Percentiles rank a stretch among this genome's conserved stretches.
Conservation (phyloP, 2,888 invertebrate species). For the Caenorhabditis macrosperma region DNA sequence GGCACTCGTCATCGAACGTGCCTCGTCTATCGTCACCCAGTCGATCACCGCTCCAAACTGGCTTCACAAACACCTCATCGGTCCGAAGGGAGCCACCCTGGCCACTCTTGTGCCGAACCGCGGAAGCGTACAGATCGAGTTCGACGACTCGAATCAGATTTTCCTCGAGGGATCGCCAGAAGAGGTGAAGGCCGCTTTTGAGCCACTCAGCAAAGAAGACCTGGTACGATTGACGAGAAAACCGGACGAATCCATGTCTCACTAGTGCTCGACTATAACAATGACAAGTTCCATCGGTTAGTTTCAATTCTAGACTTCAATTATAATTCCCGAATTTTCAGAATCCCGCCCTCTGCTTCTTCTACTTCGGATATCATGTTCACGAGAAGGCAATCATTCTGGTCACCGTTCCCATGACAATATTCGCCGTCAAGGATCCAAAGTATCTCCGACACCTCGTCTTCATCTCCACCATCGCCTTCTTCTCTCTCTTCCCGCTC, state of each 20-base stretch:
- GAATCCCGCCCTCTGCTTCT: slow-evolving; percentile 72
- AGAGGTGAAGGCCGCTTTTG: no score
- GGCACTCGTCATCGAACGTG: no score
- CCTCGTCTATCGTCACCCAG: no score
- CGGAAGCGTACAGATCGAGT: no score
- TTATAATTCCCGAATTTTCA: slow-evolving; percentile 20
- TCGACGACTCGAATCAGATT: no score
- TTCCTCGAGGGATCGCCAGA: no score
- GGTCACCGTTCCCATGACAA: slow-evolving; percentile 92
- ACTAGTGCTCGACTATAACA: slow-evolving; percentile 59
- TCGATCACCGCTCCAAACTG: no score
- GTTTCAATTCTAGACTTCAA: slow-evolving; percentile 13
- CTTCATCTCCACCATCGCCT: slow-evolving; percentile 88
- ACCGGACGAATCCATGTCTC: slow-evolving; percentile 70
- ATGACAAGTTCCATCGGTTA: slow-evolving; percentile 58
- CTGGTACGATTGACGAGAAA: slow-evolving; percentile 67
- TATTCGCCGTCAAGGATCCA: slow-evolving; percentile 80
- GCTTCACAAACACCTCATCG: no score
- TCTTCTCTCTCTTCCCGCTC: slow-evolving; percentile 92
- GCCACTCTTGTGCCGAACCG: no score
- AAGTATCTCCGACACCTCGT: slow-evolving; percentile 82
- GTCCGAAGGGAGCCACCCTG: no score
- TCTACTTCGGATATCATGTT: slow-evolving; percentile 94
- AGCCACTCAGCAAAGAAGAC: no score
- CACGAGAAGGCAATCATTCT: slow-evolving; percentile 98